Base-by-base conservation (phyloP, 2,797 vertebrate species). In the Valencia hispanica region DNA sequence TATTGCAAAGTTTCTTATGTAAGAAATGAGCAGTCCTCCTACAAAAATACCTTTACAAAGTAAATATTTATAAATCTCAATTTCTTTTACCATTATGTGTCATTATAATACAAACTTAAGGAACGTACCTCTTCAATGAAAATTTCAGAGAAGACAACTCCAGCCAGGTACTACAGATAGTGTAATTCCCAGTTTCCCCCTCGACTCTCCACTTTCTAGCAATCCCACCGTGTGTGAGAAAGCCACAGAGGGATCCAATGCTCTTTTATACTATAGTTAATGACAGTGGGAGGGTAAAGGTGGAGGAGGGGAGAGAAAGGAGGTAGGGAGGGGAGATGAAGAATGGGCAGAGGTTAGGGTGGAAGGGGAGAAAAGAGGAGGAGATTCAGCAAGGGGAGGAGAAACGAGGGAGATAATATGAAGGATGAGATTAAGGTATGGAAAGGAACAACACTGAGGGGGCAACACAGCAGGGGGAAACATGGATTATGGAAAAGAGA, bases 211-310 rank as follows among this genome's bases (percentile, higher is more conserved):
- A 83, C 84, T 84, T 92, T 89, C 82, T 84, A 85, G 85, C 41
- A 86, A 89, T 89, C 86, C 89, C 88, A 89, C 89, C 17, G 74
- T 84, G 87, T 91, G 92, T 93, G 90, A 87, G 87, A 76, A 87
- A 89, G 87, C 83, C 78, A 73, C 43, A 75, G 84, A 78, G 77
- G 85, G 90, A 91, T 89, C 85, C 81, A 89, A 84, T 79, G 90
- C 87, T 91, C 83, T 94, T 94, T 92, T 94, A 93, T 92, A 91
- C 72, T 66, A 45, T 68, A 85, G 86, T 88, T 90, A 91, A 91
- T 90, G 90, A 92, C 81, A 86, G 87, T 92, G 87, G 91, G 89
- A 90, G 92, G 88, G 89, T 82, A 88, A 87, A 91, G 82, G 89
- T 91, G 91, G 88, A 88, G 91, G 88, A 92, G 89, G 91, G 88